Percentiles rank a stretch among this genome's conserved stretches.
phyloP scores from a whole-genome alignment of 2,888 invertebrate species.

The Tribolium freemani region DNA sequence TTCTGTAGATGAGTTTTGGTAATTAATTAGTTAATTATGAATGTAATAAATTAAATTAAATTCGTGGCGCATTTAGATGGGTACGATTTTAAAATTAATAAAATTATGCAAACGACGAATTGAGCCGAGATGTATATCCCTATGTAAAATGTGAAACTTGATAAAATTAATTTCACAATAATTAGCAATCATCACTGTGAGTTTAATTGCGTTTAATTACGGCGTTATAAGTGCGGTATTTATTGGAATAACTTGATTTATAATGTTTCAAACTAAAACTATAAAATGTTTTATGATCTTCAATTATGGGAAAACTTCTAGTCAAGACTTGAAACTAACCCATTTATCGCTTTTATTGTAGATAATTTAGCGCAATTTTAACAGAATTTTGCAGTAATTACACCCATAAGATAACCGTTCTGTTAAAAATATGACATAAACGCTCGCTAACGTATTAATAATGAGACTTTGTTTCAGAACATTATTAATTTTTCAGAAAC shows the following conservation, averaged over 20 bases:
- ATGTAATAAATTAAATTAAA: neutral
- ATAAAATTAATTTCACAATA: neutral
- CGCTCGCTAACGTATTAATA: neutral
- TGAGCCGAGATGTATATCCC: neutral
- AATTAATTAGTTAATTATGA: neutral
- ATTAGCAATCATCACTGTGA: slow-evolving; percentile 14
- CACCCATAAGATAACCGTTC: neutral
- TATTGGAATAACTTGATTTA: slow-evolving; percentile 31
- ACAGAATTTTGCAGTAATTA: slow-evolving; percentile 7
- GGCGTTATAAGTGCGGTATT: slow-evolving; percentile 22
- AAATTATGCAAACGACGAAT: neutral
- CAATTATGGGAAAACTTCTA: slow-evolving; percentile 17
- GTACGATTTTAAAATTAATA: neutral
- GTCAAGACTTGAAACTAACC: slow-evolving; percentile 10
- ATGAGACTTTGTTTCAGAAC: neutral
- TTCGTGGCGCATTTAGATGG: neutral
- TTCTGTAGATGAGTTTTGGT: neutral
- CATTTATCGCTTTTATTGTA: slow-evolving; percentile 15
- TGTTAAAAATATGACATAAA: neutral
- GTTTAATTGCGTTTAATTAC: slow-evolving; percentile 25
- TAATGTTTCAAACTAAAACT: slow-evolving; percentile 26
- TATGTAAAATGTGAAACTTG: neutral
- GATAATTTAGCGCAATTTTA: slow-evolving; percentile 23
- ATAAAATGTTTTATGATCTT: slow-evolving; percentile 22
- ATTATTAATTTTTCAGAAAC: neutral